phyloP scores from a whole-genome alignment of 2,888 invertebrate genomes.

The Crepidodera aurea region DNA sequence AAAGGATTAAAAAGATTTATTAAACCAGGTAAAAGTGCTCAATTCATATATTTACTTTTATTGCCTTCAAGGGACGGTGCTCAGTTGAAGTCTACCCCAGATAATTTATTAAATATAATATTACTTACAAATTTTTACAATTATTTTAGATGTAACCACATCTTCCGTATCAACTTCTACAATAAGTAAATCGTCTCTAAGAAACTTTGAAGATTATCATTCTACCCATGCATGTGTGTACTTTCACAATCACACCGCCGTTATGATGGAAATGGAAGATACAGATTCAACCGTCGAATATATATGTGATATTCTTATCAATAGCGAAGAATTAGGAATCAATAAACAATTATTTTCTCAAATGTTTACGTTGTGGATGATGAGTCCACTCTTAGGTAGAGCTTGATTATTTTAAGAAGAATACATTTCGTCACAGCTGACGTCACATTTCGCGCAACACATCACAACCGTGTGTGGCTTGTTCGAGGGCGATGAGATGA shows the following conservation, averaged over 20 bases:
- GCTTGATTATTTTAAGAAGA: too few relatives aligned
- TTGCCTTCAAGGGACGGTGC: too few relatives aligned
- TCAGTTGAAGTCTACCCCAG: too few relatives aligned
- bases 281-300: constrained; percentile 69
- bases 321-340: constrained; percentile 81
- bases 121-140: background rate
- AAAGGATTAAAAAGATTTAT: too few relatives aligned
- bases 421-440: too few relatives aligned
- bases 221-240: constrained; percentile 70
- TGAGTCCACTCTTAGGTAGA: constrained; percentile 85
- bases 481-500: too few relatives aligned
- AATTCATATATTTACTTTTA: too few relatives aligned
- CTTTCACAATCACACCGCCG: constrained; percentile 81
- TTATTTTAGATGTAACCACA: background rate
- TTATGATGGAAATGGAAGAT: constrained; percentile 86
- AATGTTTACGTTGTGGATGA: constrained; percentile 94
- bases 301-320: constrained; percentile 70
- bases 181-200: constrained; percentile 26
- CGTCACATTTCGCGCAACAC: too few relatives aligned
- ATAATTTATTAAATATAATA: too few relatives aligned
- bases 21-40: too few relatives aligned
- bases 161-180: constrained; percentile 24
- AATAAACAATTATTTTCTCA: constrained; percentile 80
- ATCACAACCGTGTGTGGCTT: too few relatives aligned
- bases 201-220: constrained; percentile 6